These are phyloP conservation scores for Rhynchomys soricoides DNA, from an alignment of 2,113 vertebrate species.

Conservation along the genomic window DNA sequence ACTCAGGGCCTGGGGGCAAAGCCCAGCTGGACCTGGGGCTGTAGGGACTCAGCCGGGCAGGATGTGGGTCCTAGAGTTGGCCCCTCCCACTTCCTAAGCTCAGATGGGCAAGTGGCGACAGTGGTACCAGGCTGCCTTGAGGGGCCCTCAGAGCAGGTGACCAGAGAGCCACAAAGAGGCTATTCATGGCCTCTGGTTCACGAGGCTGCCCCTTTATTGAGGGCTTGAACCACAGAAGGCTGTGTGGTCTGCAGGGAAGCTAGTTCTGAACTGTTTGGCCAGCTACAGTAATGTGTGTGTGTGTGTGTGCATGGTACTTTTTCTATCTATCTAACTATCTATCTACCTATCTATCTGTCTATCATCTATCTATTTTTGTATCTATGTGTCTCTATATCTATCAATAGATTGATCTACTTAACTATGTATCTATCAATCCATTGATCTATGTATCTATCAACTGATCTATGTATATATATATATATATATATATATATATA, in stretches of 20 bases:
- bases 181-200: background rate
- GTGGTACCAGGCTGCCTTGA: slow-evolving; percentile 54
- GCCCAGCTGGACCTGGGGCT: background rate
- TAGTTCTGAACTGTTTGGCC: background rate
- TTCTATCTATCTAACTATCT: too few relatives aligned
- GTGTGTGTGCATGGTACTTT: too few relatives aligned
- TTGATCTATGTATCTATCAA: background rate
- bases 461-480: background rate
- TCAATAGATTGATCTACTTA: background rate
- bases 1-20: background rate
- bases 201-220: rapidly evolving
- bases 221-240: background rate
- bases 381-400: background rate
- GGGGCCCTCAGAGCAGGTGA: background rate
- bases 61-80: background rate
- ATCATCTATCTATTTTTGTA: background rate
- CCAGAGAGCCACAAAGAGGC: slow-evolving; percentile 7
- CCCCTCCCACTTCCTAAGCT: background rate
- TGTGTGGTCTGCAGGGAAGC: rapidly evolving
- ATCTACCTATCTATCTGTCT: background rate
- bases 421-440: background rate
- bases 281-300: background rate
- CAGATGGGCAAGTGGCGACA: background rate
- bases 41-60: background rate
- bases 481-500: too few relatives aligned